phyloP scores from a whole-genome alignment of 2,888 invertebrate genomes.

The Mantis religiosa region DNA sequence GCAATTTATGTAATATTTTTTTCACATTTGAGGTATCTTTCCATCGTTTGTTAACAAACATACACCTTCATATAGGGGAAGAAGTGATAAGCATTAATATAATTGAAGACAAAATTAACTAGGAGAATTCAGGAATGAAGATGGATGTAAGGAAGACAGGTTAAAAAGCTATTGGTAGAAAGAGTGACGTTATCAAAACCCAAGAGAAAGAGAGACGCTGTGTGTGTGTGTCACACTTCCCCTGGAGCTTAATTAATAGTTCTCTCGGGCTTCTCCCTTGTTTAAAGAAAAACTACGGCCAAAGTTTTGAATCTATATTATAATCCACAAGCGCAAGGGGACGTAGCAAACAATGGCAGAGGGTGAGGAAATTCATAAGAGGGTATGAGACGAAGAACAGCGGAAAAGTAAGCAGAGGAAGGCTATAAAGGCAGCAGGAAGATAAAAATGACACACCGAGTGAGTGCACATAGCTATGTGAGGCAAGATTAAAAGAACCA shows the following conservation, averaged over 20 bases:
- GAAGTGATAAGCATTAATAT: too few species aligned
- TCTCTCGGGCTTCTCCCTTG: slow-evolving; percentile 6
- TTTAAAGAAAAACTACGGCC: slow-evolving; percentile 3
- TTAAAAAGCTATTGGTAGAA: not conserved
- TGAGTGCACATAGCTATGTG: not conserved
- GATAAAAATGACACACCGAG: not conserved
- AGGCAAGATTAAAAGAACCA: not conserved
- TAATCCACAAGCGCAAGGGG: slow-evolving; percentile 12
- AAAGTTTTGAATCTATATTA: slow-evolving; percentile 27
- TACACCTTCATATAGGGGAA: too few species aligned
- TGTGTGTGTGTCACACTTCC: slow-evolving; percentile 7
- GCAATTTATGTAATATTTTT: too few species aligned
- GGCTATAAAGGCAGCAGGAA: not conserved
- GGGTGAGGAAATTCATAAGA: not conserved
- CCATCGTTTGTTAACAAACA: too few species aligned
- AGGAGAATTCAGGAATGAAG: not conserved
- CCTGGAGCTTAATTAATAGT: slow-evolving; percentile 27
- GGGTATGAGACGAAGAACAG: not conserved
- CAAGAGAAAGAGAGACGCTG: slow-evolving; percentile 1
- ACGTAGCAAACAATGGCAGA: not conserved
- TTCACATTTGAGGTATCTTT: too few species aligned
- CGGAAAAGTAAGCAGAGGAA: not conserved
- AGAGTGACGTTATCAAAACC: slow-evolving; percentile 6
- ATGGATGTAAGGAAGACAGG: not conserved
- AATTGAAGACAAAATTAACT: not conserved